Conservation (phyloP, 2,797 vertebrate genomes). For the Emydoidea blandingii region DNA sequence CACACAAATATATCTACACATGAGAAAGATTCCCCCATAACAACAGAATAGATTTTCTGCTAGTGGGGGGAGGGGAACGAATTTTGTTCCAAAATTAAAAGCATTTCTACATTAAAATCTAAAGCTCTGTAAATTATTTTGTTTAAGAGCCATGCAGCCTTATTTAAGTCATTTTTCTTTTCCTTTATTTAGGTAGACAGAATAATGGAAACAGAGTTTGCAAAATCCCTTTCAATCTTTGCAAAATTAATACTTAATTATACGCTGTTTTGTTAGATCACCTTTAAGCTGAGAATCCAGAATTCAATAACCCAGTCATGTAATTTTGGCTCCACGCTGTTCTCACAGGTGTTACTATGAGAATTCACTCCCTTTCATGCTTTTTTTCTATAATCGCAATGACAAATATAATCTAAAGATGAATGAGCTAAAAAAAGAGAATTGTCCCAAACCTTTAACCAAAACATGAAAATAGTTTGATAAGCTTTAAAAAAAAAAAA, state of each 20-base stretch:
- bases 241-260: background rate
- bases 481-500: no score
- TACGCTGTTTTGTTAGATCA: background rate
- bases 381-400: background rate
- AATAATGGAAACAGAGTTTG: background rate
- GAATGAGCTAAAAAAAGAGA: background rate
- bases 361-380: background rate
- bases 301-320: background rate
- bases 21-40: background rate
- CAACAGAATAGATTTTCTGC: background rate
- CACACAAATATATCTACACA: background rate
- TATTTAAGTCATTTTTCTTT: background rate
- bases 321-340: background rate
- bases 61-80: background rate
- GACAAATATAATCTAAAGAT: conserved; percentile 11
- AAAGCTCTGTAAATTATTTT: background rate
- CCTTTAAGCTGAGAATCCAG: background rate
- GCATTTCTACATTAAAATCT: background rate
- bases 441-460: background rate
- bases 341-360: conserved; percentile 3
- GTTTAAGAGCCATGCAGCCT: background rate
- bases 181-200: background rate
- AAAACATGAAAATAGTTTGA: background rate
- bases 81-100: background rate
- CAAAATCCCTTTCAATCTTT: background rate